Evolutionary conservation across 37 sponge, comb jelly and placozoan species (phyloP), one percentile per base, ranked within the genome.

Genomic region (Geodia barretti): DNA sequence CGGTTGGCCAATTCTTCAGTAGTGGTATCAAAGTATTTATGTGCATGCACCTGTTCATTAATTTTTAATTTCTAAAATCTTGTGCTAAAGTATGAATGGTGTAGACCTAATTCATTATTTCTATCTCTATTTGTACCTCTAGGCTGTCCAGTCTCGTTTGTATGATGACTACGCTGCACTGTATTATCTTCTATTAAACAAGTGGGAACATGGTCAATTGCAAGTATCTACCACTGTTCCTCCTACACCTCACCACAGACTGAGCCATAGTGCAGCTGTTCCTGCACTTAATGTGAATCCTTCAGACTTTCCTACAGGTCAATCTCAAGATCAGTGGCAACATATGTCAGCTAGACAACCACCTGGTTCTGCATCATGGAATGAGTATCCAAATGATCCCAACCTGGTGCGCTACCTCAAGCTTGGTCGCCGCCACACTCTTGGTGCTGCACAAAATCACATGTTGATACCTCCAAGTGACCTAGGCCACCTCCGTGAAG

Each of bases 81-180:
- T n/a, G n/a, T n/a, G n/a, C n/a, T n/a, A n/a, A n/a, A n/a, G n/a
- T n/a, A n/a, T n/a, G n/a, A n/a, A n/a, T n/a, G n/a, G n/a, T n/a
- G n/a, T n/a, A n/a, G n/a, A n/a, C n/a, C n/a, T n/a, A n/a, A n/a
- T 40, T 23, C n/a, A 30, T 77, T 31, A 61, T 37, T 74, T 77
- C 66, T 0, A 17, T 37, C 19, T 26, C 35, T 31, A 61, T 37
- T 74, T 77, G 54, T 0, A 17, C 24, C 19, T 26, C 0, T 63
- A 95, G 95, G 82, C 93, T 72, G 90, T 95, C 4, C 73, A 70
- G 28, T 77, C 84, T 62, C 68, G 85, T 67, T 17, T 64, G 54
- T 95, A 89, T 73, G 62, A 95, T 59, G 90, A 91, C 65, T 36
- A 76, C 19, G 89, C 95, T 35, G 95, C 93, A 19, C 34, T 89